Conservation (phyloP, 2,113 vertebrate genomes). For the Psephotus haematonotus region DNA sequence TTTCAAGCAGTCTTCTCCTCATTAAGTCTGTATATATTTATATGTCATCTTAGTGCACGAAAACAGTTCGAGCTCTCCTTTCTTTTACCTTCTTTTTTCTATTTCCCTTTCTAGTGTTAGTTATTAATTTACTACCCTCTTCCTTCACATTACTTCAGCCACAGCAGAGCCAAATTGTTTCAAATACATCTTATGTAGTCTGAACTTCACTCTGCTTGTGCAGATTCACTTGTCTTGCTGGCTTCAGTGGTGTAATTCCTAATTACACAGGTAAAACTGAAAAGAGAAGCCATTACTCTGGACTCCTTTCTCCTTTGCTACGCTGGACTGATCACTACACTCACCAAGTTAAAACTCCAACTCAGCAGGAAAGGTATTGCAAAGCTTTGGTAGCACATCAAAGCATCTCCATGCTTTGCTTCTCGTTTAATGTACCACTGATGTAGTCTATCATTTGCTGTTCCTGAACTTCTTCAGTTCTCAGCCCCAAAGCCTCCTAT, state of each 20-base stretch:
- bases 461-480: background rate
- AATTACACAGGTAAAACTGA: background rate
- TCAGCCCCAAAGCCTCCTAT: background rate
- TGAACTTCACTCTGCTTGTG: background rate
- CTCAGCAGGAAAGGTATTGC: background rate
- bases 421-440: background rate
- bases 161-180: constrained; percentile 11
- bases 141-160: background rate
- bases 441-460: background rate
- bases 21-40: constrained; percentile 37
- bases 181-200: background rate
- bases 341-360: background rate
- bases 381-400: constrained; percentile 33
- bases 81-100: background rate
- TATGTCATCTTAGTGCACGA: background rate
- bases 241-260: background rate
- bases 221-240: background rate
- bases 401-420: background rate
- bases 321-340: background rate
- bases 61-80: constrained; percentile 1
- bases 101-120: background rate
- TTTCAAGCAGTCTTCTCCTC: constrained; percentile 48
- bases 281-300: background rate
- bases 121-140: constrained; percentile 5
- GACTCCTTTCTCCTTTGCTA: background rate